Conservation (phyloP, 64 coral and sea anemone genomes). For the Porites lutea region DNA sequence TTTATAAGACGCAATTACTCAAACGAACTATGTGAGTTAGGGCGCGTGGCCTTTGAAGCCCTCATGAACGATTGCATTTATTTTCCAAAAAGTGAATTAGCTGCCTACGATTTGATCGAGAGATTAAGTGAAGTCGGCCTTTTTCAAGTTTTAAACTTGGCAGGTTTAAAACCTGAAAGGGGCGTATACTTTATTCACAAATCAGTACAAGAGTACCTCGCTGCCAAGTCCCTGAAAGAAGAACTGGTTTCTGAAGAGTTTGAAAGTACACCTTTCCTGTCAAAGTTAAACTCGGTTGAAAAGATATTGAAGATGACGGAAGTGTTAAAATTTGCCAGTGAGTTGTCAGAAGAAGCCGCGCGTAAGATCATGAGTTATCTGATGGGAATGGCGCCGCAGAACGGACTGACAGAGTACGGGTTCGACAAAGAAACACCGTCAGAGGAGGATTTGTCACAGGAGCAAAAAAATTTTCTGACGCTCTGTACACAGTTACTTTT, state of each 20-base stretch:
- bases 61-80: not conserved
- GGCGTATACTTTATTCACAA: constrained; percentile 51
- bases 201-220: constrained; percentile 62
- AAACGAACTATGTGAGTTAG: constrained; percentile 15
- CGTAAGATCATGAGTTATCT: not conserved
- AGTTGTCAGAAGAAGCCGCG: not conserved
- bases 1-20: not conserved
- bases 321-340: not conserved
- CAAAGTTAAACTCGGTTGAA: not conserved
- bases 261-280: not conserved
- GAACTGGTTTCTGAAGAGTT: not conserved
- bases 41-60: constrained; percentile 45
- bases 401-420: not conserved
- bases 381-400: not conserved
- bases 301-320: not conserved
- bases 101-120: not conserved
- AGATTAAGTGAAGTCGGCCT: constrained; percentile 30
- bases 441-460: not conserved
- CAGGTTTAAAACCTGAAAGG: not conserved
- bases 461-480: not conserved
- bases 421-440: not conserved
- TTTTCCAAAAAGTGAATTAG: not conserved
- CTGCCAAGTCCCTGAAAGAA: constrained; percentile 37
- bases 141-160: constrained; percentile 27
- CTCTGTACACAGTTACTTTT: not conserved